Conservation (phyloP, 2,113 vertebrate species). For the Coryphaenoides rupestris region DNA sequence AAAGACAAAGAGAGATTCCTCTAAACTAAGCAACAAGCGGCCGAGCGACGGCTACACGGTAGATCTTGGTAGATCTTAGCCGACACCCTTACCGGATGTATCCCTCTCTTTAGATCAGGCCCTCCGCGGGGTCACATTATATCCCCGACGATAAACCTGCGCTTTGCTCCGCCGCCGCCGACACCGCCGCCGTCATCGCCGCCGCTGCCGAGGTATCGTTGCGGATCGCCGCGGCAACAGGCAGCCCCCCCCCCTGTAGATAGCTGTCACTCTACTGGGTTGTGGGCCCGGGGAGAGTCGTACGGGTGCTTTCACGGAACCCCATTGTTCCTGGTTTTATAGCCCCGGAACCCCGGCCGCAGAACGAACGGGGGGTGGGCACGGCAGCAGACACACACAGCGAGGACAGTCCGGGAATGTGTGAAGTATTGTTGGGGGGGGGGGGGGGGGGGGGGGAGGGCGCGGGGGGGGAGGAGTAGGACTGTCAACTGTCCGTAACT, state of each 20-base stretch:
- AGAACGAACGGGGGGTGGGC: no score
- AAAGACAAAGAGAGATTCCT: no score
- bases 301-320: slow-evolving; percentile 44
- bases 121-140: slow-evolving; percentile 1
- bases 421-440: slow-evolving; percentile 38
- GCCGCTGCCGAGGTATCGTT: slow-evolving; percentile 13
- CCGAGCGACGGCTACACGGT: no score
- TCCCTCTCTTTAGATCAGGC: no score
- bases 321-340: slow-evolving; percentile 61
- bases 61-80: no score
- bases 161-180: slow-evolving; percentile 9
- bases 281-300: slow-evolving; percentile 44
- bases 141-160: neutral
- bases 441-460: slow-evolving; percentile 45
- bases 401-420: slow-evolving; percentile 36
- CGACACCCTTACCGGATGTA: no score
- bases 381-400: slow-evolving; percentile 29
- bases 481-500: slow-evolving; percentile 56
- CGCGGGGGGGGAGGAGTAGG: slow-evolving; percentile 56
- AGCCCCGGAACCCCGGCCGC: slow-evolving; percentile 40
- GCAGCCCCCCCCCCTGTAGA: slow-evolving; percentile 29
- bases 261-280: slow-evolving; percentile 44
- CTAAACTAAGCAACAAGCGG: slow-evolving; percentile 30
- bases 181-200: no score
- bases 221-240: slow-evolving; percentile 29